These are phyloP conservation scores for Chromis chromis DNA, from an alignment of 2,797 vertebrate species.

Conservation along the genomic window DNA sequence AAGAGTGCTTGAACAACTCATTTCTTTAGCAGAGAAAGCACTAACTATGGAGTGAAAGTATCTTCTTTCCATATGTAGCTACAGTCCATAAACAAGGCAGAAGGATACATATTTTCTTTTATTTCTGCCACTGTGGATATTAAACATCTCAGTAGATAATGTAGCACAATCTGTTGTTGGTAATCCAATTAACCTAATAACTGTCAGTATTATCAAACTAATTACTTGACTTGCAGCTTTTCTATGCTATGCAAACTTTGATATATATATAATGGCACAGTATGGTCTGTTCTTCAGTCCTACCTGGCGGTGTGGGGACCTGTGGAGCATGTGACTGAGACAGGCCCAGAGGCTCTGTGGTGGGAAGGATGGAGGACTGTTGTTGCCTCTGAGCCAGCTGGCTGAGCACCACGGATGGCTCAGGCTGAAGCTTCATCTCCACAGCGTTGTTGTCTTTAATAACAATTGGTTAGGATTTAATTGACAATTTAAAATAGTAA, in stretches of 20 bases:
- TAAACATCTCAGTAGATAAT: not conserved
- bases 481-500: not conserved
- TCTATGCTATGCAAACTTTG: not conserved
- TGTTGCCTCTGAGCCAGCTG: conserved; percentile 91
- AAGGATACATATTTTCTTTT: not conserved
- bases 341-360: conserved; percentile 73
- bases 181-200: not conserved
- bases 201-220: not conserved
- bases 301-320: conserved; percentile 86
- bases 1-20: not conserved
- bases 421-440: conserved; percentile 95
- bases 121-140: not conserved
- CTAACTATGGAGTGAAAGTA: not conserved
- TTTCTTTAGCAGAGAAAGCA: not conserved
- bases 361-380: conserved; percentile 77
- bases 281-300: not conserved
- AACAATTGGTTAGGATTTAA: not conserved
- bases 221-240: not conserved
- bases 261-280: not conserved
- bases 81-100: not conserved
- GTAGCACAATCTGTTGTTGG: not conserved
- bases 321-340: conserved; percentile 82
- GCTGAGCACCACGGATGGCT: conserved; percentile 95
- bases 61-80: not conserved
- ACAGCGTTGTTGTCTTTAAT: conserved; percentile 19